A percentile compares a stretch with the other conserved stretches of the same genome.
phyloP scores from a whole-genome alignment of 2,888 invertebrate genomes.

The Vanessa cardui region DNA sequence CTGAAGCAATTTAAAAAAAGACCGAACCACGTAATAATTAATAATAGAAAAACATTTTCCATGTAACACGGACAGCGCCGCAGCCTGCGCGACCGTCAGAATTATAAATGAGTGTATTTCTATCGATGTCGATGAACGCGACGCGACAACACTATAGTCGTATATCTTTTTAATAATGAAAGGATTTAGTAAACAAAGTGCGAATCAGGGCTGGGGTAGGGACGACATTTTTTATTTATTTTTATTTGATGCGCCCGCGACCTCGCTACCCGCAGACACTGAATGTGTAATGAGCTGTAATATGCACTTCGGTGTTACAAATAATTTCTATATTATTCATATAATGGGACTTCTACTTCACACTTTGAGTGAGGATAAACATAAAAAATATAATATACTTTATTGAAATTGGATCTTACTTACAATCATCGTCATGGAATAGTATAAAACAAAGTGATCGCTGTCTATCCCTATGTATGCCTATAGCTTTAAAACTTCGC shows the following conservation, averaged over 20 bases:
- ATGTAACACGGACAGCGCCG: constrained; percentile 48
- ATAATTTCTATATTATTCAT: neutral
- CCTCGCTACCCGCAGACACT: constrained; percentile 36
- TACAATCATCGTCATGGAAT: no score
- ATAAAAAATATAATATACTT: no score
- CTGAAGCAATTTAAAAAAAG: constrained; percentile 32
- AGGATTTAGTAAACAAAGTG: constrained; percentile 72
- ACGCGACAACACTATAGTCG: constrained; percentile 56
- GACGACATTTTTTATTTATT: constrained; percentile 47
- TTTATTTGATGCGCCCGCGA: constrained; percentile 40
- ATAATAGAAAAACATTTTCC: constrained; percentile 64
- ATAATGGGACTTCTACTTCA: no score
- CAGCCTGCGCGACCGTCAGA: constrained; percentile 49
- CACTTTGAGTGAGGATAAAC: no score
- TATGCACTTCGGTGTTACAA: neutral
- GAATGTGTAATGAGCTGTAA: constrained; percentile 33
- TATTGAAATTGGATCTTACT: no score
- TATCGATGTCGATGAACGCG: constrained; percentile 51
- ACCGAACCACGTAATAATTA: constrained; percentile 55
- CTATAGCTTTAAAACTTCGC: no score
- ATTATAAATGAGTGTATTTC: constrained; percentile 49
- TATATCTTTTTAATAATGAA: constrained; percentile 79
- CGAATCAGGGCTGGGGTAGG: constrained; percentile 46
- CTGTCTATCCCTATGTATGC: no score
- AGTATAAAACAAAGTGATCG: no score